phyloP scores from a whole-genome alignment of 2,888 invertebrate species.

The Lathronympha strigana region DNA sequence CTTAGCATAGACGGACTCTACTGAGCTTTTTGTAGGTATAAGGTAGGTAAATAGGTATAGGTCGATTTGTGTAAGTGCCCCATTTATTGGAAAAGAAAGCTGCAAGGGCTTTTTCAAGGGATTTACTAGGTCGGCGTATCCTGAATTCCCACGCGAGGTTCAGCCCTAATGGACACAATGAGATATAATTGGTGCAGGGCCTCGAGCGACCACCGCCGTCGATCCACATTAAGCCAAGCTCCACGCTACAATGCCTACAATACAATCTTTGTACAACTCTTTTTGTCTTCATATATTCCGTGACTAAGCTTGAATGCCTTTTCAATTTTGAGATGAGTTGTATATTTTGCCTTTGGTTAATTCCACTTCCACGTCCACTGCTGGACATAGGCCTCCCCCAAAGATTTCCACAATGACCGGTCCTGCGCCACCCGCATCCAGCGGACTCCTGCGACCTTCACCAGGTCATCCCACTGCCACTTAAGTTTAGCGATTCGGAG shows the following conservation, averaged over 20 bases:
- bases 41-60: no score
- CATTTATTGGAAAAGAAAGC: no score
- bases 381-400: no score
- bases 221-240: slow-evolving; percentile 29
- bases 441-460: no score
- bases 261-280: slow-evolving; percentile 33
- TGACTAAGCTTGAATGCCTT: slow-evolving; percentile 32
- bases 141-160: slow-evolving; percentile 50
- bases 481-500: no score
- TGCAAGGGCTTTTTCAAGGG: slow-evolving; percentile 4
- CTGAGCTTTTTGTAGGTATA: no score
- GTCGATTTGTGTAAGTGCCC: no score
- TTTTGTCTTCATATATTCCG: slow-evolving; percentile 34
- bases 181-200: slow-evolving; percentile 51
- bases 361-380: no score
- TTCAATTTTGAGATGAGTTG: slow-evolving; percentile 14
- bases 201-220: slow-evolving; percentile 42
- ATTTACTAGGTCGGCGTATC: slow-evolving; percentile 39
- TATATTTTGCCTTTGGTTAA: slow-evolving; percentile 3
- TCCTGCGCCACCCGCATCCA: no score
- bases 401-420: no score
- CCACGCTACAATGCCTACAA: slow-evolving; percentile 30
- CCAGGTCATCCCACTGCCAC: no score
- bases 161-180: slow-evolving; percentile 52
- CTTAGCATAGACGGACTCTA: background rate